Base-by-base conservation (phyloP, 2,797 vertebrate species). In the Chelonia mydas region DNA sequence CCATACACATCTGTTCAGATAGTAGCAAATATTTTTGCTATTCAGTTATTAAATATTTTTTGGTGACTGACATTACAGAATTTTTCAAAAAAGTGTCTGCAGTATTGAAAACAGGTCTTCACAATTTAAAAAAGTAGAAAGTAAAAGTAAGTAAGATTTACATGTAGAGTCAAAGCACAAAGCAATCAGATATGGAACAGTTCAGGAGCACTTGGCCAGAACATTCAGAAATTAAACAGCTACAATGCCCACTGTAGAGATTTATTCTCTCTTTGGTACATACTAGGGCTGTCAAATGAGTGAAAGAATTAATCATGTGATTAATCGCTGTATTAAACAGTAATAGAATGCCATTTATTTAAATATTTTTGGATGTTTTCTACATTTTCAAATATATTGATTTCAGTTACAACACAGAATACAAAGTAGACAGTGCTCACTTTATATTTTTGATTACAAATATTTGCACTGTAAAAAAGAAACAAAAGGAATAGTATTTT, bases 191-290 rank as follows among this genome's bases (percentile, higher is more conserved):
- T 41, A 72, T 72, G 17, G 68, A 72, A 72, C 31, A 37, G 41
- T 41, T 27, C 27, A 45, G 47, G 25, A 53, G 50, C 47, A 61
- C 7, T 11, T 65, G 57, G n/a, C 76, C 19, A 45, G 45, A 80
- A 21, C 86, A 27, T 88, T 89, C 68, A 93, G 84, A 94, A 91
- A 76, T 87, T 85, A 88, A 86, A 5, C 3, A 15, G 3, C 57
- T 76, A 92, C 84, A 54, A 3, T 72, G 10, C 81, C 87, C 91
- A 82, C 31, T 87, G 87, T 3, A 0, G 50, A 81, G 15, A 5
- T 65, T 90, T 93, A 45, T 47, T 90, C 4, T 93, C 12, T 95
- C 2, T 89, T 84, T 94, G 84, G 45, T 81, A 11, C 47, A 53
- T 53, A 53, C 51, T 53, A 53, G 51, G 7, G 51, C 51, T 53